These are phyloP conservation scores for Poliocrania exsul DNA, from an alignment of 2,797 vertebrate species.

Conservation along the genomic window DNA sequence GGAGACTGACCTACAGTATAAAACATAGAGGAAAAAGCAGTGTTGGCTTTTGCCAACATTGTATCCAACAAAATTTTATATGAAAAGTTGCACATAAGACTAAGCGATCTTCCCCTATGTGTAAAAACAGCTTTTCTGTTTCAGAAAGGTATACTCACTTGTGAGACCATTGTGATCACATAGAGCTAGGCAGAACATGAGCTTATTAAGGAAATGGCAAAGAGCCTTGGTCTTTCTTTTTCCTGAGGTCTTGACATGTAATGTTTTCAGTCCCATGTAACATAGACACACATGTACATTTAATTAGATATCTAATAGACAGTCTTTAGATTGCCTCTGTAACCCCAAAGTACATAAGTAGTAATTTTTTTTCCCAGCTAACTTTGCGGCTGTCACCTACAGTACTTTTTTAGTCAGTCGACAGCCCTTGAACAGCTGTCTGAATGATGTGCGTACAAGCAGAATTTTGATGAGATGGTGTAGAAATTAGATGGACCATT, in stretches of 20 bases:
- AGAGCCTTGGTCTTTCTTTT: background rate
- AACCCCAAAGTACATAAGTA: background rate
- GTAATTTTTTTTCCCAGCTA: background rate
- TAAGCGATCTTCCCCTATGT: background rate
- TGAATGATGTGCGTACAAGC: background rate
- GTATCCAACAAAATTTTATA: background rate
- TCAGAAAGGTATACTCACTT: background rate
- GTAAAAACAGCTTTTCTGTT: background rate
- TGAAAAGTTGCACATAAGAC: background rate
- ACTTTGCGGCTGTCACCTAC: background rate
- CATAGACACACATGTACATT: background rate
- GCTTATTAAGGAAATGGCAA: background rate
- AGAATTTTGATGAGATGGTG: background rate
- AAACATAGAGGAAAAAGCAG: fast-evolving
- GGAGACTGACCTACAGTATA: background rate
- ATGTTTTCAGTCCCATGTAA: background rate
- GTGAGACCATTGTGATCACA: background rate
- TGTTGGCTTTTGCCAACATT: background rate
- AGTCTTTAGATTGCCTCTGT: background rate
- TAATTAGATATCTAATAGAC: background rate
- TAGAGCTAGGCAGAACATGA: background rate
- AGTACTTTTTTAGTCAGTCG: background rate
- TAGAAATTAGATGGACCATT: background rate
- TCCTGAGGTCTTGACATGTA: background rate
- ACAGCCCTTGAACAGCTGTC: background rate